Evolutionary conservation across 1,140 invertebrate species (phyloP), one percentile per base, ranked within the genome.

Genomic region (Hycleus cichorii): DNA sequence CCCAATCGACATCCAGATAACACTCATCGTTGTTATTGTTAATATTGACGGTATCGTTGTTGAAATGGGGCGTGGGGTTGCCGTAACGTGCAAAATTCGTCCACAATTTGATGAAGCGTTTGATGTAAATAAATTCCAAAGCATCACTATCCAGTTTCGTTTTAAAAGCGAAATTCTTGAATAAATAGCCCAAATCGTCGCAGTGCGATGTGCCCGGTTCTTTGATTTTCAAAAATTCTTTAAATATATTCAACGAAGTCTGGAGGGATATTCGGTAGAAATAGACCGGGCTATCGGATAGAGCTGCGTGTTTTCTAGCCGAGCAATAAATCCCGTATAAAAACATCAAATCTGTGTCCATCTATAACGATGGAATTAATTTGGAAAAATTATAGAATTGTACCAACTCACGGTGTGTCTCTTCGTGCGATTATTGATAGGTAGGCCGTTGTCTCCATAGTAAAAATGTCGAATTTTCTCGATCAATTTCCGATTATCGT

Each of bases 21-120:
- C 77, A 67, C 25, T 74, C 69, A n/a, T 76, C 70, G 42, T 73
- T 72, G 0, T 71, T 74, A 0, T 32, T 32, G 3, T 32, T 32
- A 3, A 5, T 42, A 42, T 42, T 42, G 11, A 42, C 2, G 9
- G 10, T 10, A 39, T 39, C 1, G 10, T 39, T 10, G 6, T 39
- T 10, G 1, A 10, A 10, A 39, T 42, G 40, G 3, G 25, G 43
- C 8, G 27, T 65, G 32, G 64, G 64, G 53, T 63, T 58, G 10
- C 66, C 71, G 44, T 62, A 61, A 63, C 72, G 74, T n/a, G 74
- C 73, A 68, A 77, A 77, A 58, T 76, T 67, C 2, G 73, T 74
- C 74, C 74, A 76, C 59, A 75, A 66, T 53, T 62, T 64, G 3
- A 64, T 65, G 24, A 77, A 62, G 26, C 59, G 56, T 45, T 48